Evolutionary conservation across 2,797 vertebrate genomes (phyloP), one percentile per base, ranked within the genome.

Genomic region (Tolypeutes matacus): DNA sequence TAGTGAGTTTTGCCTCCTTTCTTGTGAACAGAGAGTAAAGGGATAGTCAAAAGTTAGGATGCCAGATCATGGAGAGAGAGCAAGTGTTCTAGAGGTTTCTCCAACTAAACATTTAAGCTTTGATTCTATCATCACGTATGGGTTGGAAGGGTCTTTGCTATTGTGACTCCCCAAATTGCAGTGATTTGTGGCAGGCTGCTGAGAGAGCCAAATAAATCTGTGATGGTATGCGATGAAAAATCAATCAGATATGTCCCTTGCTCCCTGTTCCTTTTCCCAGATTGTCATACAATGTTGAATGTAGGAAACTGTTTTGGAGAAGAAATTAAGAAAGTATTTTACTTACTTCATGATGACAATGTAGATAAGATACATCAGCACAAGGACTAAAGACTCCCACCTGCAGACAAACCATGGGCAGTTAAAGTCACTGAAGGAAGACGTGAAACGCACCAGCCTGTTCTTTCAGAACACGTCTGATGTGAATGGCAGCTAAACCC

Each of bases 301-400:
- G 60, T 34, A n/a, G 62, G 36, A 83, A 53, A 70, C 3, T 65
- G 36, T 53, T 7, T 88, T 72, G 72, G 72, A 83, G 86, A 31
- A 67, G 73, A 80, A 86, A 69, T 10, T 39, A 82, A 29, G 42
- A 0, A 8, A 49, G 58, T 4, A 1, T 86, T 91, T 92, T 94
- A 99, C 99, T 99, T 98, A 99, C 99, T 99, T 99, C 99, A 99
- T 99, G 96, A 99, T 99, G 94, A 99, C 31, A 96, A 99, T 99
- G 98, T 99, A 99, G 98, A 99, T 98, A 58, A 99, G 78, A 27
- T 99, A 99, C 99, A 99, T 99, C 97, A 99, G 97, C 91, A 99
- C 98, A 76, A 99, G 98, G 34, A 99, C 99, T 82, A 99, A 98
- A 58, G 99, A 99, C 97, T 99, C 99, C 99, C 99, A 99, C 99